A percentile compares a stretch with the other conserved stretches of the same genome.
These are phyloP conservation scores for Zootermopsis nevadensis DNA, from an alignment of 2,888 invertebrate genomes.

Conservation along the genomic window DNA sequence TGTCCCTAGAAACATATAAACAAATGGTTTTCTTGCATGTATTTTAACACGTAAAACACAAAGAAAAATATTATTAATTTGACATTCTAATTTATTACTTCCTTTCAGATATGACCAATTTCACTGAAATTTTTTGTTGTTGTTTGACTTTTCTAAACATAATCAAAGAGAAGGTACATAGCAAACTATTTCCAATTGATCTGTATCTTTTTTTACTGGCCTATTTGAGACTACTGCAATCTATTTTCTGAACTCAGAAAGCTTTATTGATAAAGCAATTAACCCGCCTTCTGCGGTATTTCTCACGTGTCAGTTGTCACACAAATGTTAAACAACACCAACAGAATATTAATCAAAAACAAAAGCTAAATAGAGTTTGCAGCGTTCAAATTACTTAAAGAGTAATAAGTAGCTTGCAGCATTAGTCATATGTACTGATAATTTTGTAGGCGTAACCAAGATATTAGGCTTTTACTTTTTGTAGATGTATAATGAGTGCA, in stretches of 20 bases:
- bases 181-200: constrained; percentile 38
- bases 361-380: constrained; percentile 37
- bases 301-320: constrained; percentile 23
- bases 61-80: constrained; percentile 38
- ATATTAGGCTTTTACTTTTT: background rate
- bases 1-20: constrained; percentile 13
- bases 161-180: constrained; percentile 35
- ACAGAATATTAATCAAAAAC: constrained; percentile 32
- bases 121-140: constrained; percentile 13
- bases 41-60: constrained; percentile 24
- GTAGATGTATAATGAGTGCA: background rate
- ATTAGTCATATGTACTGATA: constrained; percentile 26
- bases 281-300: constrained; percentile 10
- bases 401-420: background rate
- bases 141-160: constrained; percentile 24
- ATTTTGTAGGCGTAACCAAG: background rate
- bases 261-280: constrained; percentile 37
- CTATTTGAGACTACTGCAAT: constrained; percentile 31
- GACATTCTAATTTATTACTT: constrained; percentile 40
- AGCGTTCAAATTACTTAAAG: constrained; percentile 33
- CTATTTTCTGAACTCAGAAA: constrained; percentile 31
- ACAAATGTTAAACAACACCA: constrained; percentile 32
- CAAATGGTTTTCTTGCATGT: constrained; percentile 39
- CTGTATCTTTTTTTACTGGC: constrained; percentile 33
- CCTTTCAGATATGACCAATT: constrained; percentile 35